Evolutionary conservation across 2,113 vertebrate genomes (phyloP), one percentile per base, ranked within the genome.

Genomic region (Brachyhypopomus occidentalis): DNA sequence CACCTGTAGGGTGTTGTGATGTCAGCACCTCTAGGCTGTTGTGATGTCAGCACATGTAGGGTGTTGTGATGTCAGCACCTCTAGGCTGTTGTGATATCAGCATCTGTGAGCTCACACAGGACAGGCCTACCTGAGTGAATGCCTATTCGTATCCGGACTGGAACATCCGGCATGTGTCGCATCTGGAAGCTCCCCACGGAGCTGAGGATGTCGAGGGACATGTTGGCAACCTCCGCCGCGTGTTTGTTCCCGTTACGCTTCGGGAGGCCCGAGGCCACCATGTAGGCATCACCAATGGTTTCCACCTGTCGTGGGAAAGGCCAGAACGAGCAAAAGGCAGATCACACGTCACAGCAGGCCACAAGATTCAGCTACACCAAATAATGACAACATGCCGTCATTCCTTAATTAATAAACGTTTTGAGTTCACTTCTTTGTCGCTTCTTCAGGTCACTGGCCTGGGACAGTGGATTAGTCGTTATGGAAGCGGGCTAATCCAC

Each of bases 201-300:
- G 84, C 97, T 97, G 85, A 98, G 94, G 88, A 97, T 97, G 90
- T 97, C 95, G 87, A 97, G 90, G 30, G 95, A 95, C 95, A 98
- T 96, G 90, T 97, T 97, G 88, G 96, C 94, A 0, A 97, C 96
- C 89, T 98, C 95, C 9, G 96, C 95, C 0, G 96, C 96, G 0
- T 98, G 96, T 52, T 95, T 96, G 90, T 95, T 97, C 63, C 95
- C 96, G 0, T 98, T 98, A 77, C 92, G 92, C 84, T 97, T 97
- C 0, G 96, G 96, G 36, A 98, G 92, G 3, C 96, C 97, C 0
- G 96, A 97, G 3, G 95, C 96, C 63, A 97, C 96, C 95, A 97
- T 96, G 87, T 97, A 97, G 36, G 96, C 96, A 82, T 96, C 95
- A 0, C 96, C 95, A 22, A 97, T 98, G 78, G 96, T 99, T 91